phyloP scores from a whole-genome alignment of 2,797 vertebrate genomes.

The Oceanodroma leucorhoa region DNA sequence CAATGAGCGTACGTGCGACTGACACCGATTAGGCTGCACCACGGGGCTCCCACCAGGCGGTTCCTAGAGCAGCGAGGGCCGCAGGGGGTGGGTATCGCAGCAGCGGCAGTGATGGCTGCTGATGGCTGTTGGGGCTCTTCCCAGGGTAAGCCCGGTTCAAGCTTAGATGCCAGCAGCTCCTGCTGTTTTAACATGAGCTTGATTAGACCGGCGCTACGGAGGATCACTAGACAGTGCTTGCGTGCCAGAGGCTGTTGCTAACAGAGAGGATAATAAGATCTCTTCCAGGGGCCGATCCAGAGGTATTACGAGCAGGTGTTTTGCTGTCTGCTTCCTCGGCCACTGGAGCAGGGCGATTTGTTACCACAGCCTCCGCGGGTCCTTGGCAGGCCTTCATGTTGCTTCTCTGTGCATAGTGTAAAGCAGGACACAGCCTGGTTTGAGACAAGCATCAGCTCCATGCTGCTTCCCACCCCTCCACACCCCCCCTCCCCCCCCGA shows the following conservation, averaged over 20 bases:
- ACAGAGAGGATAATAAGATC: background rate
- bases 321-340: background rate
- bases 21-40: background rate
- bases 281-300: background rate
- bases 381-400: background rate
- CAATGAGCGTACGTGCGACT: background rate
- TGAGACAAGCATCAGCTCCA: background rate
- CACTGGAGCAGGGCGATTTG: background rate
- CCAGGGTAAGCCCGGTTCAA: background rate
- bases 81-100: background rate
- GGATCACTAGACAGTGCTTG: background rate
- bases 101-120: background rate
- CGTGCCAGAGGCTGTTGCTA: constrained; percentile 27
- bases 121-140: constrained; percentile 49
- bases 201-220: background rate
- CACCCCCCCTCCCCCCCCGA: no score
- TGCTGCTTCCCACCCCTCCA: rapidly evolving
- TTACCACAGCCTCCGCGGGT: background rate
- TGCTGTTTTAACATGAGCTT: constrained; percentile 49
- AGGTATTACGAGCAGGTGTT: background rate
- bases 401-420: rapidly evolving
- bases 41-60: background rate
- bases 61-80: background rate
- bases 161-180: constrained; percentile 41
- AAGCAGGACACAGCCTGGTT: background rate